These are phyloP conservation scores for Semaprochilodus insignis DNA, from an alignment of 2,797 vertebrate genomes.

Conservation along the genomic window DNA sequence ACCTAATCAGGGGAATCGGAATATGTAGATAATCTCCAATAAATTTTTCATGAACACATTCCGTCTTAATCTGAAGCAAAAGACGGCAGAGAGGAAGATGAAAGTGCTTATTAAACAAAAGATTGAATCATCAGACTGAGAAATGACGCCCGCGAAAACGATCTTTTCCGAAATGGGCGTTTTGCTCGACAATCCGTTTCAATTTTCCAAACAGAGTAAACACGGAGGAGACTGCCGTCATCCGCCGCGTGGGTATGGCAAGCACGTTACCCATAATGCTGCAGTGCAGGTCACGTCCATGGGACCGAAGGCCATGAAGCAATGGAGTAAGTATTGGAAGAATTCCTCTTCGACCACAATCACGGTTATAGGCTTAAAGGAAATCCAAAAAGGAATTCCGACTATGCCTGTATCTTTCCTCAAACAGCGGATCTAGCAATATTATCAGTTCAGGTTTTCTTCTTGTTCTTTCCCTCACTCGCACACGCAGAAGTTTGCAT, in stretches of 20 bases:
- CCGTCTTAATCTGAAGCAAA: slow-evolving; percentile 64
- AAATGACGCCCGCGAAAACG: slow-evolving; percentile 28
- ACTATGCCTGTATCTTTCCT: not conserved
- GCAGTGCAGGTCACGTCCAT: slow-evolving; percentile 39
- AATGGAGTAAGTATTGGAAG: not conserved
- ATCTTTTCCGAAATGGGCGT: slow-evolving; percentile 47
- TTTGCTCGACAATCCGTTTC: slow-evolving; percentile 72
- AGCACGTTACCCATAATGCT: not conserved
- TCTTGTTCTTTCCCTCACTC: not conserved
- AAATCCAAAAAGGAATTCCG: slow-evolving; percentile 22
- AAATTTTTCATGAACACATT: slow-evolving; percentile 76
- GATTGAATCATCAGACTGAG: slow-evolving; percentile 70
- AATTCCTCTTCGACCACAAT: not conserved
- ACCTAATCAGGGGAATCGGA: slow-evolving; percentile 73
- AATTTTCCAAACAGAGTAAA: slow-evolving; percentile 63
- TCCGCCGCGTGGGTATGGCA: too few species aligned
- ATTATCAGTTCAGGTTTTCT: slow-evolving; percentile 29
- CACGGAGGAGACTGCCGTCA: slow-evolving; percentile 27
- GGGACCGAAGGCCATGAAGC: not conserved
- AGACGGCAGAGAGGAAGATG: slow-evolving; percentile 38
- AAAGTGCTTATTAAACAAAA: slow-evolving; percentile 74
- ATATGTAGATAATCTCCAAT: slow-evolving; percentile 75
- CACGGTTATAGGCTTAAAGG: not conserved
- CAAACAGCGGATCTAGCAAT: slow-evolving; percentile 6
- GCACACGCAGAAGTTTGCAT: not conserved